Base-by-base conservation (phyloP, 2,888 invertebrate species). In the Linyphia triangularis region DNA sequence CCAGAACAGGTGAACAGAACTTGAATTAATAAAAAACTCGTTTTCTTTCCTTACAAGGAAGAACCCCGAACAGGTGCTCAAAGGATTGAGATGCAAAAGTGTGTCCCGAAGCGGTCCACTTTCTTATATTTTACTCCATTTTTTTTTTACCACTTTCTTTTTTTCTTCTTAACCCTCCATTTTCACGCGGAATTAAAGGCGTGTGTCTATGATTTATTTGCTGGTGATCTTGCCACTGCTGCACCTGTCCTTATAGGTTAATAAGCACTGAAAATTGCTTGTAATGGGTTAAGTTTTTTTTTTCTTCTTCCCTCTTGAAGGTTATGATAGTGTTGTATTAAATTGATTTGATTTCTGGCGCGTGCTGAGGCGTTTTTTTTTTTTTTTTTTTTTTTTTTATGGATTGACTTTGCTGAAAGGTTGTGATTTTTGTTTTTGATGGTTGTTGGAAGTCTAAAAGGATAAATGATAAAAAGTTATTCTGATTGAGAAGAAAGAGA, bases 121-220 rank as follows among this genome's bases (percentile, higher is more conserved):
- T 16, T 37, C 37, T 22, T 43, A 61, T 24, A 33, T 81, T 70
- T 28, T 40, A 43, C 61, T 63, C n/a, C 77, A 33, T 59, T 51
- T 72, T 72, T 43, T 43, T n/a, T 51, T 30, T 30, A 16, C 43
- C 13, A 16, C 51, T 37, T 43, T 33, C 57, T 69, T n/a, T 7
- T 70, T 22, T 30, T 70, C 65, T 30, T 24, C 33, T 81, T 57
- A 61, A 77, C 61, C 19, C 37, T 59, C 26, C 30, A 19, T 51
- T 63, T 40, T 7, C 30, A 6, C 9, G 19, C 37, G 26, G 69
- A 16, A 70, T 81, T 70, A 69, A 57, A 69, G 69, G 69, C 33
- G 69, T 70, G 67, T 33, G 16, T 33, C 67, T 37, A 59, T 85
- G 85, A 85, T 85, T 85, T 85, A 85, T 85, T 33, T 79, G 16